phyloP scores from a whole-genome alignment of 2,888 invertebrate genomes.

The Rhimphoctona megacephalus region DNA sequence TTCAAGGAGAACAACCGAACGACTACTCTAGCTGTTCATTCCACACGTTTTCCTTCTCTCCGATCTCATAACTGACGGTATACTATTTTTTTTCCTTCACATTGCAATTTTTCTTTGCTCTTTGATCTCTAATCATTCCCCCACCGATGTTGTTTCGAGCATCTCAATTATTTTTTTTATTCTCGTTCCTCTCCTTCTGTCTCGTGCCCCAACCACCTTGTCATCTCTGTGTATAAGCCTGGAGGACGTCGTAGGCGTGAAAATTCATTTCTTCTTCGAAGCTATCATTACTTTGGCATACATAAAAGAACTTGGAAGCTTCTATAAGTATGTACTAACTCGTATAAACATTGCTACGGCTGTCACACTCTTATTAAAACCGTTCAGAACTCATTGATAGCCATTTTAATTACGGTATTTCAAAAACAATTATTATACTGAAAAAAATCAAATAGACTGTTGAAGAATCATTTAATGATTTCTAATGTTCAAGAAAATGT shows the following conservation, averaged over 20 bases:
- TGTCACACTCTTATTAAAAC: background rate
- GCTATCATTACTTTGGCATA: slow-evolving; percentile 28
- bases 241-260: slow-evolving; percentile 59
- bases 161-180: slow-evolving; percentile 7
- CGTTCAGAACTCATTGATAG: background rate
- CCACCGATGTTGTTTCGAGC: slow-evolving; percentile 45
- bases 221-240: slow-evolving; percentile 36
- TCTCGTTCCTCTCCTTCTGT: background rate
- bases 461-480: background rate
- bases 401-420: background rate
- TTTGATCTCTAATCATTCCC: slow-evolving; percentile 50
- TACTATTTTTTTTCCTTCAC: slow-evolving; percentile 22
- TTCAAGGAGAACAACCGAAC: slow-evolving; percentile 72
- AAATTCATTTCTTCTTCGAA: slow-evolving; percentile 55
- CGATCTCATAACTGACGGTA: slow-evolving; percentile 45
- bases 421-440: background rate
- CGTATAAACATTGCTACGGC: background rate
- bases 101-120: slow-evolving; percentile 7
- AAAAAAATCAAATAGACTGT: background rate
- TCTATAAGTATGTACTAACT: background rate
- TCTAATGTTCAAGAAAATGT: background rate
- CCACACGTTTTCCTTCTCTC: slow-evolving; percentile 51
- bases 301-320: background rate
- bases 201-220: slow-evolving; percentile 8
- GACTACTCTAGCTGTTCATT: slow-evolving; percentile 62